Evolutionary conservation across 1,140 invertebrate genomes (phyloP).

Genomic region (Vollenhovia emeryi): DNA sequence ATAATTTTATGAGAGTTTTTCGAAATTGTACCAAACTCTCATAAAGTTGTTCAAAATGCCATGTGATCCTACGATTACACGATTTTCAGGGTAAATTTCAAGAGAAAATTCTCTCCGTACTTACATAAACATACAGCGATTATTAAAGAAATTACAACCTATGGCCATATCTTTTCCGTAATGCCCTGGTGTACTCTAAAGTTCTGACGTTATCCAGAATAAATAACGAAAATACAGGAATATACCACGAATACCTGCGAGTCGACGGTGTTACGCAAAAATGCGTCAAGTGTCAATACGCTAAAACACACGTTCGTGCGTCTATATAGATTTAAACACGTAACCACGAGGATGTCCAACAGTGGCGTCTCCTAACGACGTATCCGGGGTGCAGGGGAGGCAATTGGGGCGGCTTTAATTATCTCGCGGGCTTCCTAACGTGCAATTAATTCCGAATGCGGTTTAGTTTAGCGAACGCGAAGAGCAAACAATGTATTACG

Average conservation of each 20-base stretch:
- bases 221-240: too few relatives aligned
- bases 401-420: slow-evolving; percentile 79
- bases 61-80: too few relatives aligned
- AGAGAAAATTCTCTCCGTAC: too few relatives aligned
- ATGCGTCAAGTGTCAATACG: not conserved
- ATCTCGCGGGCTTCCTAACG: slow-evolving; percentile 79
- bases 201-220: not conserved
- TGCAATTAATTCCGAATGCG: slow-evolving; percentile 82
- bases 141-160: too few relatives aligned
- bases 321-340: slow-evolving; percentile 11
- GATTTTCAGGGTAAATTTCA: too few relatives aligned
- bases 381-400: slow-evolving; percentile 43
- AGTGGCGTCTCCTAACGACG: slow-evolving; percentile 36
- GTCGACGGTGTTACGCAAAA: not conserved
- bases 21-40: too few relatives aligned
- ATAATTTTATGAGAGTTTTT: too few relatives aligned
- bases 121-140: too few relatives aligned
- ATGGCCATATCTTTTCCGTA: too few relatives aligned
- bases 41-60: too few relatives aligned
- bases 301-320: not conserved
- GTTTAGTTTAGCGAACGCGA: slow-evolving; percentile 81
- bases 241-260: not conserved
- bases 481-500: slow-evolving; percentile 82
- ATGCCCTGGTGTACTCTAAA: too few relatives aligned
- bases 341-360: slow-evolving; percentile 58